Percentiles rank a stretch among this genome's conserved stretches.
Evolutionary conservation across 2,888 invertebrate genomes (phyloP).

Genomic region (Lepidocyrtinus sp.): DNA sequence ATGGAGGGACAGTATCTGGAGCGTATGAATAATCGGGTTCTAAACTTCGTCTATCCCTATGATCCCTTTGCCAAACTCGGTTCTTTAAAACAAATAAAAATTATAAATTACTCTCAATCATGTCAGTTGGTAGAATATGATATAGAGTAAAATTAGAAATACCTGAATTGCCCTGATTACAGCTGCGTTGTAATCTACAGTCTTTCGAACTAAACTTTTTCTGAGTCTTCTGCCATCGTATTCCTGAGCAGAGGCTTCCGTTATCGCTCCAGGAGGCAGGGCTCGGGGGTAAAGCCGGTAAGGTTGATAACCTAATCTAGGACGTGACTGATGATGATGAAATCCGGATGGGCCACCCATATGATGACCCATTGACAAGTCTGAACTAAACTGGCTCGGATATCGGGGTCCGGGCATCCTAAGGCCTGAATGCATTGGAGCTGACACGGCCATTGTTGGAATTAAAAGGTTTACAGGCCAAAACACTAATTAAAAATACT

Average conservation of each 20-base stretch:
- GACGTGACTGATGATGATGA: conserved; percentile 55
- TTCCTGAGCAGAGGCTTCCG: conserved; percentile 74
- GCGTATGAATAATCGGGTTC: conserved; percentile 98
- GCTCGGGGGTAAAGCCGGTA: conserved; percentile 74
- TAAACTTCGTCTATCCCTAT: conserved; percentile 87
- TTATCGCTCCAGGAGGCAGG: conserved; percentile 65
- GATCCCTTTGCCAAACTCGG: conserved; percentile 96
- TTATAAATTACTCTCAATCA: no score
- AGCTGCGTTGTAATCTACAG: conserved; percentile 97
- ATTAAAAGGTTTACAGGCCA: no score
- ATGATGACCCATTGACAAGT: conserved; percentile 44
- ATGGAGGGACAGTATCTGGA: conserved; percentile 93
- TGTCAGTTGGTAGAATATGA: no score
- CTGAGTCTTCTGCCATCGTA: conserved; percentile 96
- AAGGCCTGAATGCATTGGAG: conserved; percentile 47
- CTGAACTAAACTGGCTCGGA: conserved; percentile 47
- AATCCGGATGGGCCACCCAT: conserved; percentile 19
- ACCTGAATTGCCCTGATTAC: conserved; percentile 94
- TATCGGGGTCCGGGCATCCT: conserved; percentile 56
- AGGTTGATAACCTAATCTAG: conserved; percentile 72
- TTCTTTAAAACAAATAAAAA: conserved; percentile 75
- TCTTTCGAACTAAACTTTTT: conserved; percentile 97
- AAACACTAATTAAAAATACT: no score
- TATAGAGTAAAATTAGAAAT: no score
- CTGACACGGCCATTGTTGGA: conserved; percentile 48